A percentile compares a stretch with the other conserved stretches of the same genome.
These are phyloP conservation scores for Parotia lawesii DNA, from an alignment of 2,113 vertebrate genomes.

Conservation along the genomic window DNA sequence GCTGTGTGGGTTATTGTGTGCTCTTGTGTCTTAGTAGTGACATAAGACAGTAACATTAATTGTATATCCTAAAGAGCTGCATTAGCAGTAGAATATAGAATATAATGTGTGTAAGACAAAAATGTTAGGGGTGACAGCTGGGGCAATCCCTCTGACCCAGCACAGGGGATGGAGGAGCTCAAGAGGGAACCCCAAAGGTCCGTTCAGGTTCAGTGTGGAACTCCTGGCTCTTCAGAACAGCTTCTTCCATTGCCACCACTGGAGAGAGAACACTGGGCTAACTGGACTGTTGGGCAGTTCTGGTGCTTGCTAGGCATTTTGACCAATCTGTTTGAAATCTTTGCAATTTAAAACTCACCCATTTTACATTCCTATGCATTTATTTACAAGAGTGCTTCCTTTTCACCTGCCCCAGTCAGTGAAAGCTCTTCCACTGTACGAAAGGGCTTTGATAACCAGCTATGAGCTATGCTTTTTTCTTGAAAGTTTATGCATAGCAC, in stretches of 20 bases:
- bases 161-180: neutral
- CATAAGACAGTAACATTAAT: neutral
- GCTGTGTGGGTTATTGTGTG: neutral
- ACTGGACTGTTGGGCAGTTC: neutral
- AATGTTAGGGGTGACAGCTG: too few species aligned
- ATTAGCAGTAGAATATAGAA: neutral
- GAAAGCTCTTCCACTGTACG: neutral
- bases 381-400: neutral
- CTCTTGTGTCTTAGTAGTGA: rapidly evolving
- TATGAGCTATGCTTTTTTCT: neutral
- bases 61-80: neutral
- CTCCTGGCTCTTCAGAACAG: neutral
- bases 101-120: neutral
- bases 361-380: neutral
- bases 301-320: neutral
- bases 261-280: neutral
- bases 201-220: rapidly evolving
- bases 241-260: neutral
- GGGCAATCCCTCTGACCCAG: neutral
- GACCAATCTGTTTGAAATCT: neutral
- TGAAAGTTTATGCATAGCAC: neutral
- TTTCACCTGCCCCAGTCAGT: neutral
- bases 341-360: neutral
- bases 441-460: neutral
- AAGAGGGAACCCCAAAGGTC: too few species aligned